A percentile compares a stretch with the other conserved stretches of the same genome.
phyloP scores from a whole-genome alignment of 2,797 vertebrate species.

The Antrozous pallidus region DNA sequence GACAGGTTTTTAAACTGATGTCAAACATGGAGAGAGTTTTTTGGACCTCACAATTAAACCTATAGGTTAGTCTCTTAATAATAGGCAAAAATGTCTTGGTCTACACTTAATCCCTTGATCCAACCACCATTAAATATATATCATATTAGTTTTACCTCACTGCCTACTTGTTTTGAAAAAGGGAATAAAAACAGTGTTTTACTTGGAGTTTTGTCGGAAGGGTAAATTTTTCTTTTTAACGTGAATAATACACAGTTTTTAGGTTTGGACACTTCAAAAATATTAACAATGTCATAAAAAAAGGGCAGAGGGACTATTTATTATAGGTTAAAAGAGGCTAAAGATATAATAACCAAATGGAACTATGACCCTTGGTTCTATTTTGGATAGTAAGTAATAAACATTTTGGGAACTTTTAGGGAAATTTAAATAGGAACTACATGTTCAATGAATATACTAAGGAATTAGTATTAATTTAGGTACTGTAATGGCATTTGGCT shows the following conservation, averaged over 20 bases:
- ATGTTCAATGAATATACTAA: neutral
- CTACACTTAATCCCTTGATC: neutral
- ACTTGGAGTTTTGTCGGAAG: conserved; percentile 25
- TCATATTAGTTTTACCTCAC: neutral
- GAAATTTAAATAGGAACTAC: neutral
- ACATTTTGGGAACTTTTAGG: neutral
- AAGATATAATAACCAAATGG: neutral
- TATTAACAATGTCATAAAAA: neutral
- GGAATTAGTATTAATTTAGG: neutral
- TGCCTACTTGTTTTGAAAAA: conserved; percentile 1
- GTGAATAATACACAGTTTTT: neutral
- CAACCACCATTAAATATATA: neutral
- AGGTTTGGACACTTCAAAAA: neutral
- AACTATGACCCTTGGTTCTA: neutral
- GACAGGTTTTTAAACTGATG: conserved; percentile 10
- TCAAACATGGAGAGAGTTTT: neutral
- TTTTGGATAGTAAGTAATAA: neutral
- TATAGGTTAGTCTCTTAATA: neutral
- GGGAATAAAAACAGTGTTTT: neutral
- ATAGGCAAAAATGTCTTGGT: neutral
- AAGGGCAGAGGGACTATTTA: neutral
- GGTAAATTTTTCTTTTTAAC: conserved; percentile 20
- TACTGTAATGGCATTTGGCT: neutral
- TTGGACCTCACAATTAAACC: neutral
- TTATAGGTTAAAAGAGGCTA: neutral